phyloP scores from a whole-genome alignment of 2,797 vertebrate species.

The Semaprochilodus insignis region DNA sequence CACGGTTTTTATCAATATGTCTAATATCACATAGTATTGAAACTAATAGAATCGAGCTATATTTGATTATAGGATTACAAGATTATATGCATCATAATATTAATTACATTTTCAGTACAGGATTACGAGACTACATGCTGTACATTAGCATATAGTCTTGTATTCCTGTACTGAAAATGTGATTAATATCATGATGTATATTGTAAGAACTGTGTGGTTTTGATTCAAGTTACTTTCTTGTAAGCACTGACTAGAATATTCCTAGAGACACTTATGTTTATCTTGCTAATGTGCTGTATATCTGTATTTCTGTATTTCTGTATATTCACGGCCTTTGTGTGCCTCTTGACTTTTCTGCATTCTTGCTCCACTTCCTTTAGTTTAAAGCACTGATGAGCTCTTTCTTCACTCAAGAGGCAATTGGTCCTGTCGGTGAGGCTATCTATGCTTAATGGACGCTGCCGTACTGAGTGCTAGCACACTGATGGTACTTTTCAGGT shows the following conservation, averaged over 20 bases:
- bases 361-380: conserved; percentile 8
- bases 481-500: conserved; percentile 52
- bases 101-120: too few relatives aligned
- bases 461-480: conserved; percentile 23
- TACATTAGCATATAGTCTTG: too few relatives aligned
- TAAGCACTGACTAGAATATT: neutral
- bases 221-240: neutral
- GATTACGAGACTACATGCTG: too few relatives aligned
- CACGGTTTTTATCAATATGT: too few relatives aligned
- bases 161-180: too few relatives aligned
- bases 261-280: neutral
- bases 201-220: too few relatives aligned
- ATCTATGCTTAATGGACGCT: conserved; percentile 33
- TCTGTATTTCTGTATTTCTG: neutral
- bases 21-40: too few relatives aligned
- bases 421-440: conserved; percentile 8
- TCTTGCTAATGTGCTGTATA: too few relatives aligned
- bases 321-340: neutral
- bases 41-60: too few relatives aligned
- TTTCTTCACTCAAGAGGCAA: conserved; percentile 20
- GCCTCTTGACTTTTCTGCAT: neutral
- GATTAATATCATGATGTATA: too few relatives aligned
- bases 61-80: too few relatives aligned
- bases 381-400: conserved; percentile 27
- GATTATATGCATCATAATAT: too few relatives aligned